Evolutionary conservation across 2,113 vertebrate species (phyloP), one percentile per base, ranked within the genome.

Genomic region (Paramormyrops kingsleyae): DNA sequence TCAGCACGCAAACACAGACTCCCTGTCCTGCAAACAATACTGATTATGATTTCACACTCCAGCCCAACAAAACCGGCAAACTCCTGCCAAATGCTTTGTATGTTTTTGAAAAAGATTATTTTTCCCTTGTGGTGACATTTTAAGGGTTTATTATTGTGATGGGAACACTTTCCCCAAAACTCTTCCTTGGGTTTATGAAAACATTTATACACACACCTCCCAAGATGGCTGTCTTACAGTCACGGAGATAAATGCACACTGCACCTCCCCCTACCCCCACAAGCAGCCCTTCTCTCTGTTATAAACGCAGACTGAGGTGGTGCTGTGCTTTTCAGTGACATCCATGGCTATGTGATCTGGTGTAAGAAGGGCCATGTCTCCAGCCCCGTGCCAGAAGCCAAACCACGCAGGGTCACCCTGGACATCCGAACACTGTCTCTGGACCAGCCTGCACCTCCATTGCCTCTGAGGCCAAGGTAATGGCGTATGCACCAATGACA

Each of bases 271-370:
- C 3, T 0, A 12, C 62, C 10, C 27, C 62, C 62, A 31, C 62
- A 70, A 27, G n/a, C 3, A 70, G 62, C 62, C 62, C 62, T 5
- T 70, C n/a, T 31, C n/a, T 44, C 15, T 83, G 83, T 8, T 84
- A 39, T 84, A 46, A 42, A n/a, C 8, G 19, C 47, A 35, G 15
- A 39, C 21, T 35, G 13, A 27, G 5, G 19, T 21, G 10, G 46
- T 77, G 46, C 17, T 80, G 2, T 80, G 62, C 31, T 31, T 88
- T 46, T 86, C 92, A 97, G 97, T 91, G 97, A 97, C 70, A 93
- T 97, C 77, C 92, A 97, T 0, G 94, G 95, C 47, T 97, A 97
- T 1, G 96, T 98, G 59, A 35, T 99, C 74, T 99, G 98, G 97
- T 97, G 96, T 93, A 95, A 92, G 92, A 99, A 97, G 86, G 97